Evolutionary conservation across 2,113 vertebrate species (phyloP).

Genomic region (Falco punctatus): DNA sequence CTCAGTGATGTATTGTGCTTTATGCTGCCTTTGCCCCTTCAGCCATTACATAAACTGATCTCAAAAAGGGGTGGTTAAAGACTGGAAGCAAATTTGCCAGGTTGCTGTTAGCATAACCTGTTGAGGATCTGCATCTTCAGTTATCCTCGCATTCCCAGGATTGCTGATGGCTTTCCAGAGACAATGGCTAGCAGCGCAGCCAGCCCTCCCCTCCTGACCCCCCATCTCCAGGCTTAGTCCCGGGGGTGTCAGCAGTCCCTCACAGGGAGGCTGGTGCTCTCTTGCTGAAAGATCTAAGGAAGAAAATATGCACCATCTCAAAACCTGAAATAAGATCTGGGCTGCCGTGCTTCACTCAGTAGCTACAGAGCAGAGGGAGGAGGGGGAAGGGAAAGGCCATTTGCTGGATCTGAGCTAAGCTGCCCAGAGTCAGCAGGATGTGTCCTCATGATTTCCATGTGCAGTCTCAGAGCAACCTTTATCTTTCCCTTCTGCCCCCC

Average conservation of each 20-base stretch:
- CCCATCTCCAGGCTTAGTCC: not conserved
- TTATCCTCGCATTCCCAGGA: not conserved
- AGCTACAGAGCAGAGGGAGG: not conserved
- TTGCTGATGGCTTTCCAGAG: not conserved
- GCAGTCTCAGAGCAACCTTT: not conserved
- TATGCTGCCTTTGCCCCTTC: not conserved
- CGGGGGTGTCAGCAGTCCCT: rapidly evolving
- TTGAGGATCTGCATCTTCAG: not conserved
- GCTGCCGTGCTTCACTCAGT: not conserved
- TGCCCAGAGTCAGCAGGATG: not conserved
- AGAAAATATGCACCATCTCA: not conserved
- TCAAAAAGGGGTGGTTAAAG: not conserved
- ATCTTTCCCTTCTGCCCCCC: not conserved
- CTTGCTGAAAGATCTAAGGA: not conserved
- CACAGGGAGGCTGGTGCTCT: not conserved
- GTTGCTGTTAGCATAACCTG: rapidly evolving
- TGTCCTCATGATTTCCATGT: not conserved
- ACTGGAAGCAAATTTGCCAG: rapidly evolving
- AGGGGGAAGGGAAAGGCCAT: not conserved
- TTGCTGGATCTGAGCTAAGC: not conserved
- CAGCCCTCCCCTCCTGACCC: not conserved
- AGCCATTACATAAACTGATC: not conserved
- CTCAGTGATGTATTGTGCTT: not conserved
- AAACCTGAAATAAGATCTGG: slow-evolving; percentile 41
- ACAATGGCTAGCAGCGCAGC: rapidly evolving